Evolutionary conservation across 2,888 invertebrate genomes (phyloP).

Genomic region (Listrodromus nycthemerus): DNA sequence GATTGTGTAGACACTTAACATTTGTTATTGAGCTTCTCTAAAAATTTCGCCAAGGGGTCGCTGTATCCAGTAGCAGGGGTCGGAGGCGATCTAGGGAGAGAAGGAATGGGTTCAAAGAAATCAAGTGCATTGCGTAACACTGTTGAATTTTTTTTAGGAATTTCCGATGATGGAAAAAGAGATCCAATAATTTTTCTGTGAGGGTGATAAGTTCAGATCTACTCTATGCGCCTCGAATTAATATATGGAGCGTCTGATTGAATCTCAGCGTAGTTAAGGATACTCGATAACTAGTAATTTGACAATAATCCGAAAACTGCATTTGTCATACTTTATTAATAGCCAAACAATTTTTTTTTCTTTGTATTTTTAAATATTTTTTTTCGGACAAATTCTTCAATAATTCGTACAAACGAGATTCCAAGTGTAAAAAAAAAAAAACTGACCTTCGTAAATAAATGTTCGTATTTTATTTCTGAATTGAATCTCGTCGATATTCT

Average conservation of each 20-base stretch:
- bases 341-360: background rate
- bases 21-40: conserved; percentile 70
- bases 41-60: conserved; percentile 38
- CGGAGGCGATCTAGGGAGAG: conserved; percentile 66
- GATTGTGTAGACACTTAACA: conserved; percentile 39
- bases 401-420: background rate
- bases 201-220: background rate
- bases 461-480: background rate
- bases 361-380: background rate
- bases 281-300: background rate
- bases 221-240: background rate
- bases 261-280: background rate
- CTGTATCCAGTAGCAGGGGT: conserved; percentile 68
- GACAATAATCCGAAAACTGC: background rate
- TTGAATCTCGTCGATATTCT: background rate
- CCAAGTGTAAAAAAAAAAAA: background rate
- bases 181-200: background rate
- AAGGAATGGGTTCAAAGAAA: conserved; percentile 58
- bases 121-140: conserved; percentile 49
- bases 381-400: background rate
- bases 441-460: background rate
- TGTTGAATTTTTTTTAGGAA: conserved; percentile 10
- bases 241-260: background rate
- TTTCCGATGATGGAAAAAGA: conserved; percentile 24
- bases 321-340: background rate